These are phyloP conservation scores for Capricornis sumatraensis DNA, from an alignment of 2,113 vertebrate species.

Conservation along the genomic window DNA sequence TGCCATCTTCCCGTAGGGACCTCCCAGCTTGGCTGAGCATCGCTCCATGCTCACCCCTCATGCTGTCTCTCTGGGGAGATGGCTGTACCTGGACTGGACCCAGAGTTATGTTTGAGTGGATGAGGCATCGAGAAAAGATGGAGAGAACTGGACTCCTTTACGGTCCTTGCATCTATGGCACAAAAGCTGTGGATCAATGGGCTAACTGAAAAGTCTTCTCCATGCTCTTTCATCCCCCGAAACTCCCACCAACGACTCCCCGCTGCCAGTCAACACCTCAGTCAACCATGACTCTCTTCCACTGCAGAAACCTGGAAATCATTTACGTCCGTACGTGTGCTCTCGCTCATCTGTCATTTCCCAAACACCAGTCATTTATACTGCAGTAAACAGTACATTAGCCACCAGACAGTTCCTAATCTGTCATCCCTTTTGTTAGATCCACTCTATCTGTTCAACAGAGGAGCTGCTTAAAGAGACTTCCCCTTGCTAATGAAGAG, in stretches of 20 bases:
- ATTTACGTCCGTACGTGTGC: neutral
- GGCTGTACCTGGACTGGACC: neutral
- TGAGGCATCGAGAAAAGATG: neutral
- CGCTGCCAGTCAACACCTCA: neutral
- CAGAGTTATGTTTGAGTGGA: neutral
- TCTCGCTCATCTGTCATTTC: conserved; percentile 66
- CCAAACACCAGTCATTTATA: conserved; percentile 75
- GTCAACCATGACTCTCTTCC: neutral
- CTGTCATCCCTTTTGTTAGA: conserved; percentile 77
- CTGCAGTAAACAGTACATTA: conserved; percentile 80
- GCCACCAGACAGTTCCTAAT: conserved; percentile 75
- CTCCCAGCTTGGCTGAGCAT: neutral
- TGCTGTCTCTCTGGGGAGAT: neutral
- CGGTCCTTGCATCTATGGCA: neutral
- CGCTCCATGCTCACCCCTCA: neutral
- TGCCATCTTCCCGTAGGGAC: neutral
- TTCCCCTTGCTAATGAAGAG: conserved; percentile 63
- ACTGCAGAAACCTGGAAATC: conserved; percentile 46
- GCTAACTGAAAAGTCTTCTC: neutral
- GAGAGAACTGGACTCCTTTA: neutral
- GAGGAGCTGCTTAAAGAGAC: conserved; percentile 52
- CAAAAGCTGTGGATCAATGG: neutral
- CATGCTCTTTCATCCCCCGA: neutral
- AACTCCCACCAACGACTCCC: neutral
- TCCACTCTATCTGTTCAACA: conserved; percentile 68